Conservation (phyloP, 2,888 invertebrate species). For the Euphydryas editha region DNA sequence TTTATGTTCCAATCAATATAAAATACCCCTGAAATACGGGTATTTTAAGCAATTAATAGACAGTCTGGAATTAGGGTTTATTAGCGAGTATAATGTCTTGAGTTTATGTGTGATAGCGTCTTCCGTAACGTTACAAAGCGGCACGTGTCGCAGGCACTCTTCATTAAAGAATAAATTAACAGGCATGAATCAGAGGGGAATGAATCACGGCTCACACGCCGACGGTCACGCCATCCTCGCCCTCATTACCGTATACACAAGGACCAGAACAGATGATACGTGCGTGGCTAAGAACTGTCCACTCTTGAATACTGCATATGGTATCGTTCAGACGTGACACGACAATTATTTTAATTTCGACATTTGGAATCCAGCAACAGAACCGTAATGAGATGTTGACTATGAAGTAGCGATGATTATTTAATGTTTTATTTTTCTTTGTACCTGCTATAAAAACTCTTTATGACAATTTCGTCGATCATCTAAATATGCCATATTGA, state of each 20-base stretch:
- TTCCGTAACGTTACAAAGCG: constrained; percentile 10
- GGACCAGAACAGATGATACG: constrained; percentile 13
- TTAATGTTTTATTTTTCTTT: background rate
- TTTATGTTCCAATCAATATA: no score
- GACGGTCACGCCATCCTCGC: constrained; percentile 31
- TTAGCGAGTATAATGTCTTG: background rate
- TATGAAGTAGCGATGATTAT: background rate
- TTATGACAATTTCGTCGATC: no score
- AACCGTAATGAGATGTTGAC: background rate
- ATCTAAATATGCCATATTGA: no score
- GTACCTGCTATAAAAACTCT: no score
- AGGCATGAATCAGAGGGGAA: constrained; percentile 43
- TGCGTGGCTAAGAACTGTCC: constrained; percentile 15
- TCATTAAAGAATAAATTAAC: constrained; percentile 35
- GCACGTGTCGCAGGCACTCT: constrained; percentile 32
- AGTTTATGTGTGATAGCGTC: constrained; percentile 1
- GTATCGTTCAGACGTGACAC: constrained; percentile 17
- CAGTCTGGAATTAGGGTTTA: no score
- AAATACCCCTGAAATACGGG: no score
- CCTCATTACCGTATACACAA: constrained; percentile 25
- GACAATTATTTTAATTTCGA: constrained; percentile 17
- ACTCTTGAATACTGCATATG: constrained; percentile 15
- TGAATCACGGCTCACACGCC: constrained; percentile 41
- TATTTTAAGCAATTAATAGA: no score
- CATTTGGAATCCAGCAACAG: background rate